A percentile compares a stretch with the other conserved stretches of the same genome.
phyloP scores from a whole-genome alignment of 2,113 vertebrate species.

The Enhydra lutris region DNA sequence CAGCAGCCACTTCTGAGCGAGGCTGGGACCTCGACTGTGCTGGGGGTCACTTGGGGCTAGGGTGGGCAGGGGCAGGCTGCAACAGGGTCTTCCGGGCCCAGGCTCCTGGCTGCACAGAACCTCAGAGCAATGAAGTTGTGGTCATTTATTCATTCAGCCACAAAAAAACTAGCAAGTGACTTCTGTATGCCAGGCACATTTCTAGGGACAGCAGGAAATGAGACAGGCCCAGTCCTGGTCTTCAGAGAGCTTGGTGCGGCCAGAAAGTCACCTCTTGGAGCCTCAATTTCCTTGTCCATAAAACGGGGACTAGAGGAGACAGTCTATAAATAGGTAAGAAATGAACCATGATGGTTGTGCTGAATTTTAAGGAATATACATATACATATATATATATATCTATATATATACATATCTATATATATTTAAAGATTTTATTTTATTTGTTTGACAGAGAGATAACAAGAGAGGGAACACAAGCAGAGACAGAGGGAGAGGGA shows the following conservation, averaged over 20 bases:
- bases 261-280: neutral
- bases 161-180: neutral
- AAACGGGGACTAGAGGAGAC: neutral
- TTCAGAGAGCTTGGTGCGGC: neutral
- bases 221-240: neutral
- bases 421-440: no score
- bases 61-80: neutral
- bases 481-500: no score
- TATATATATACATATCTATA: no score
- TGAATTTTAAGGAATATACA: neutral
- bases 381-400: no score
- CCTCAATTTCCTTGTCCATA: neutral
- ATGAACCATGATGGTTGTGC: fast-evolving
- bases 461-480: no score
- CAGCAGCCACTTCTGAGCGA: neutral
- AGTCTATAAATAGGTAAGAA: neutral
- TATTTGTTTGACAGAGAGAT: no score
- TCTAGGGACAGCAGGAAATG: neutral
- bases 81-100: neutral
- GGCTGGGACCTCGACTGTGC: neutral
- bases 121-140: neutral
- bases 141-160: neutral
- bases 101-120: neutral
- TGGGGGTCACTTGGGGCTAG: neutral
- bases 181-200: neutral